These are phyloP conservation scores for Limnephilus lunatus DNA, from an alignment of 2,888 invertebrate genomes.

Conservation along the genomic window DNA sequence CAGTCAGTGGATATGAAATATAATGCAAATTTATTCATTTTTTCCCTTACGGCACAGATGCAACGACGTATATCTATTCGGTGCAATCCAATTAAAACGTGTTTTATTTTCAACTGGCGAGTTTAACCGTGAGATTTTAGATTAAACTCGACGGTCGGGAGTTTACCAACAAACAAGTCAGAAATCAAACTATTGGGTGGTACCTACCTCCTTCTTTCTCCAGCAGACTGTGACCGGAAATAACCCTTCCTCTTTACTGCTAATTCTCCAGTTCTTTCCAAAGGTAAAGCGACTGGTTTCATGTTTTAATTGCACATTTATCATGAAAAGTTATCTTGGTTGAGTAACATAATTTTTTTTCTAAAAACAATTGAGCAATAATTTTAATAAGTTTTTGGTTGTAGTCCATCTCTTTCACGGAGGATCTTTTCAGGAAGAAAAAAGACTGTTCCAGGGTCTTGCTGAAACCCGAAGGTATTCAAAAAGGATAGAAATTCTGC, in stretches of 20 bases:
- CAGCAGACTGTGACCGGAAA: slow-evolving; percentile 51
- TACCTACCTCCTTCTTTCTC: neutral
- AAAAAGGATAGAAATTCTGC: neutral
- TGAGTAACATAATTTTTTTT: neutral
- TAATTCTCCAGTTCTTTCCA: neutral
- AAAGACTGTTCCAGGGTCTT: neutral
- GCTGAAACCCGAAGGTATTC: neutral
- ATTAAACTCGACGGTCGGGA: slow-evolving; percentile 39
- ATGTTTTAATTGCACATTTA: neutral
- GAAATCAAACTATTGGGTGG: slow-evolving; percentile 39
- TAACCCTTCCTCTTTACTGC: neutral
- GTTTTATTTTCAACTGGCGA: slow-evolving; percentile 56
- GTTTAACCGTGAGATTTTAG: slow-evolving; percentile 53
- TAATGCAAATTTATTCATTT: slow-evolving; percentile 73
- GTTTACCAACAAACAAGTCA: slow-evolving; percentile 16
- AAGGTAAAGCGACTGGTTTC: neutral
- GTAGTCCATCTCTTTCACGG: neutral
- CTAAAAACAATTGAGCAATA: no score
- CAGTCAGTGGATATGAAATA: slow-evolving; percentile 78
- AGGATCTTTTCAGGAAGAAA: neutral
- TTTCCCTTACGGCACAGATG: slow-evolving; percentile 63
- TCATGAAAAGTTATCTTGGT: neutral
- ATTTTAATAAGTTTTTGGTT: no score
- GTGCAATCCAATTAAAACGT: slow-evolving; percentile 59
- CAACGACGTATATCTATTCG: slow-evolving; percentile 56